phyloP scores from a whole-genome alignment of 2,113 vertebrate genomes.

The Capreolus pygargus region DNA sequence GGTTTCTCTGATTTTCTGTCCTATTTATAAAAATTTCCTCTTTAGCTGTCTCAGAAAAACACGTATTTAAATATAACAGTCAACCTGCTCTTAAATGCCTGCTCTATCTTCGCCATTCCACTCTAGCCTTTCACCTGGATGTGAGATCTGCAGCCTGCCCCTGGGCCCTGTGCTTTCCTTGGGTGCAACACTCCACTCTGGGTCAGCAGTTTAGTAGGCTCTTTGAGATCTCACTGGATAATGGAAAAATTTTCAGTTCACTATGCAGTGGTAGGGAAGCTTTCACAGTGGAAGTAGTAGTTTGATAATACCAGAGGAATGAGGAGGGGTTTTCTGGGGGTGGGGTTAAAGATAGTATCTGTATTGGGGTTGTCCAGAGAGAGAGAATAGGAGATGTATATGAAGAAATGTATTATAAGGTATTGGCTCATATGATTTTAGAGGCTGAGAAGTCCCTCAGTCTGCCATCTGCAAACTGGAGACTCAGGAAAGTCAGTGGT shows the following conservation, averaged over 20 bases:
- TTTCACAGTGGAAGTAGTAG: background rate
- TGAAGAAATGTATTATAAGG: background rate
- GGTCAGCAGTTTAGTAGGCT: background rate
- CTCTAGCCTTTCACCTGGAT: background rate
- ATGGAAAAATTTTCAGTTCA: background rate
- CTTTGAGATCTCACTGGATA: background rate
- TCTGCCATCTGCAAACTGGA: background rate
- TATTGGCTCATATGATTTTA: background rate
- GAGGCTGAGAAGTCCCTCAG: background rate
- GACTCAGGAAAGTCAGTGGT: background rate
- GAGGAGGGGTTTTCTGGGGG: background rate
- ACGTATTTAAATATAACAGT: background rate
- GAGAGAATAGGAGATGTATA: background rate
- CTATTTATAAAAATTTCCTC: background rate
- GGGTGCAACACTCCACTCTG: background rate
- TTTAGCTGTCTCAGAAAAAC: background rate
- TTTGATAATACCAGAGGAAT: background rate
- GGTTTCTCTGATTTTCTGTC: background rate
- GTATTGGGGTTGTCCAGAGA: background rate
- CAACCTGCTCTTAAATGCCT: background rate
- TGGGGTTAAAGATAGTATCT: background rate
- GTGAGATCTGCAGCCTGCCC: background rate
- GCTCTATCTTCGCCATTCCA: background rate
- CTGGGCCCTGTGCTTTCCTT: background rate
- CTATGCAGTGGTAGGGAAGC: background rate